Conservation (phyloP, 1,140 invertebrate genomes). For the Procambarus clarkii region DNA sequence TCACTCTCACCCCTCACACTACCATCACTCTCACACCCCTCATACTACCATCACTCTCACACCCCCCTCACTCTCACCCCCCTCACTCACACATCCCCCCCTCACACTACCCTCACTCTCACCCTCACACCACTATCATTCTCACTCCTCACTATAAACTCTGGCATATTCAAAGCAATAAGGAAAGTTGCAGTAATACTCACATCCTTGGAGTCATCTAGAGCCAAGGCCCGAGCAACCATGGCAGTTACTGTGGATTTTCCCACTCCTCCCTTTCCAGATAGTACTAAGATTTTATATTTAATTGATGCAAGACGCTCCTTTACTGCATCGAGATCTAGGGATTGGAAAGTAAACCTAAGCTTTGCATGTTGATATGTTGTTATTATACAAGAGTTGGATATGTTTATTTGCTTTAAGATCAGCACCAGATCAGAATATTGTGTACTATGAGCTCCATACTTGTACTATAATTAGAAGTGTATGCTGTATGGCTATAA, state of each 20-base stretch:
- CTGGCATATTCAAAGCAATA: not conserved
- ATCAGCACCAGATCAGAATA: too few species aligned
- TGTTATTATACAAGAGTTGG: too few species aligned
- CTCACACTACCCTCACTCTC: not conserved
- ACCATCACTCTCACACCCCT: not conserved
- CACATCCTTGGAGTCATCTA: slow-evolving; percentile 65
- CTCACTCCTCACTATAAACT: not conserved
- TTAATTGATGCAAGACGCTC: slow-evolving; percentile 86
- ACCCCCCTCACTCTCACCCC: not conserved
- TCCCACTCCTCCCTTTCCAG: slow-evolving; percentile 98
- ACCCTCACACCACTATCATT: not conserved
- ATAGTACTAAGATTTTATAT: slow-evolving; percentile 93
- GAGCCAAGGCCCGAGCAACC: slow-evolving; percentile 87
- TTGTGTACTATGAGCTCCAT: too few species aligned
- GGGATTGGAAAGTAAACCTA: not conserved
- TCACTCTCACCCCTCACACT: not conserved
- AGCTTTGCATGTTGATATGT: too few species aligned
- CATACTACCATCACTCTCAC: not conserved
- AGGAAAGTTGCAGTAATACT: not conserved
- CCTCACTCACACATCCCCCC: not conserved
- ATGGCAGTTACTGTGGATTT: slow-evolving; percentile 95
- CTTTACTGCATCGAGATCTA: slow-evolving; percentile 85
- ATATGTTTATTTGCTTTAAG: too few species aligned
- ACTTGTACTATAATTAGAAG: too few species aligned
- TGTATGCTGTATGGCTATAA: too few species aligned